Evolutionary conservation across 2,888 invertebrate genomes (phyloP).

Genomic region (Malacosoma neustria): DNA sequence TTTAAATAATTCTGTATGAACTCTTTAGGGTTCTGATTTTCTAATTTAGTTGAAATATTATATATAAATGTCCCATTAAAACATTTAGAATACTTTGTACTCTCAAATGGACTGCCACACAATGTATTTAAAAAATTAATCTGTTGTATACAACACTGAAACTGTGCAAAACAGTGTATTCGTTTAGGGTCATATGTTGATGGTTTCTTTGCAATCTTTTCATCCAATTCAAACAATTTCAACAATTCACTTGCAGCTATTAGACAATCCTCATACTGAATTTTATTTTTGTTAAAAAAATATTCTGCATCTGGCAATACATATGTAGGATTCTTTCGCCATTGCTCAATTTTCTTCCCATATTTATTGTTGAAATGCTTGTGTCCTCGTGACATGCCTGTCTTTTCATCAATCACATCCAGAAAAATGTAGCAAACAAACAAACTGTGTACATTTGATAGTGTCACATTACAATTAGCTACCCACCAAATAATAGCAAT

Average conservation of each 20-base stretch:
- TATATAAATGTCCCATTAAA: slow-evolving; percentile 86
- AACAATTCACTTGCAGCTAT: slow-evolving; percentile 74
- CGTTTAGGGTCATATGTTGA: slow-evolving; percentile 72
- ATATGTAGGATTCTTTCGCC: slow-evolving; percentile 23
- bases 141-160: slow-evolving; percentile 77
- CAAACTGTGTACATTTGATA: slow-evolving; percentile 72
- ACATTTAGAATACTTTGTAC: slow-evolving; percentile 74
- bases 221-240: slow-evolving; percentile 74
- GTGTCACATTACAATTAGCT: slow-evolving; percentile 43
- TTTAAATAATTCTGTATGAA: slow-evolving; percentile 70
- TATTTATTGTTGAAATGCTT: slow-evolving; percentile 61
- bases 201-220: slow-evolving; percentile 63
- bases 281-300: slow-evolving; percentile 57
- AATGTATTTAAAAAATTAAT: slow-evolving; percentile 78
- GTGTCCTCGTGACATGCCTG: slow-evolving; percentile 69
- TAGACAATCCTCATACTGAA: slow-evolving; percentile 74
- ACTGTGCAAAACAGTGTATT: slow-evolving; percentile 79
- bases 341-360: slow-evolving; percentile 41
- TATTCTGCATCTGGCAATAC: slow-evolving; percentile 25
- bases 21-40: slow-evolving; percentile 59
- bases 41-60: slow-evolving; percentile 79
- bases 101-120: slow-evolving; percentile 74
- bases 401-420: slow-evolving; percentile 72
- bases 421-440: slow-evolving; percentile 74
- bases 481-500: slow-evolving; percentile 77